A percentile compares a stretch with the other conserved stretches of the same genome.
These are phyloP conservation scores for Dromococcyx pavoninus DNA, from an alignment of 2,797 vertebrate species.

Conservation along the genomic window DNA sequence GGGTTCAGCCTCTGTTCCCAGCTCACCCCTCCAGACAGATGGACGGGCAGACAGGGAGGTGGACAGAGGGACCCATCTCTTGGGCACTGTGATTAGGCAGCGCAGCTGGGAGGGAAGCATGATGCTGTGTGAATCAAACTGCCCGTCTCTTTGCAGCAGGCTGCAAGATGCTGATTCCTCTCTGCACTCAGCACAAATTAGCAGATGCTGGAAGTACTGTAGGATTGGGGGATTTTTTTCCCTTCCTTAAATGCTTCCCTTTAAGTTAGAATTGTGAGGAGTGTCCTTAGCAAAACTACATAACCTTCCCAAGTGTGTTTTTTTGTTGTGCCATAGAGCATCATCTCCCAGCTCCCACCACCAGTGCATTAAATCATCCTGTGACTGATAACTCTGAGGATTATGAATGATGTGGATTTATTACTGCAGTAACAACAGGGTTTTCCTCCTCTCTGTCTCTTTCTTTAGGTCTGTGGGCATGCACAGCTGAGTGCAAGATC, in stretches of 20 bases:
- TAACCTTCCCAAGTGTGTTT: background rate
- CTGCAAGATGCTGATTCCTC: background rate
- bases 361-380: background rate
- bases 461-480: slow-evolving; percentile 91
- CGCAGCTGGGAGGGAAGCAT: background rate
- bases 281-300: background rate
- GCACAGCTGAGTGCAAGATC: slow-evolving; percentile 95
- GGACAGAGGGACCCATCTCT: background rate
- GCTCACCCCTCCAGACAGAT: background rate
- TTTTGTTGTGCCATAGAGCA: background rate
- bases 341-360: fast-evolving
- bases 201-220: background rate
- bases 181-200: background rate
- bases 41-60: background rate
- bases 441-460: background rate
- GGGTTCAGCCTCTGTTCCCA: background rate
- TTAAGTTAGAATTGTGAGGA: background rate
- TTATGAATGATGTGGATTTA: background rate
- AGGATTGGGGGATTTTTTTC: background rate
- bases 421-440: background rate
- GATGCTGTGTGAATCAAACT: background rate
- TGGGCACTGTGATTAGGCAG: background rate
- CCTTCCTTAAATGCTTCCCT: background rate
- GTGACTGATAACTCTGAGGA: background rate
- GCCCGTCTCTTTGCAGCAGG: background rate